Evolutionary conservation across 2,113 vertebrate species (phyloP).

Genomic region (Choloepus hoffmanni): DNA sequence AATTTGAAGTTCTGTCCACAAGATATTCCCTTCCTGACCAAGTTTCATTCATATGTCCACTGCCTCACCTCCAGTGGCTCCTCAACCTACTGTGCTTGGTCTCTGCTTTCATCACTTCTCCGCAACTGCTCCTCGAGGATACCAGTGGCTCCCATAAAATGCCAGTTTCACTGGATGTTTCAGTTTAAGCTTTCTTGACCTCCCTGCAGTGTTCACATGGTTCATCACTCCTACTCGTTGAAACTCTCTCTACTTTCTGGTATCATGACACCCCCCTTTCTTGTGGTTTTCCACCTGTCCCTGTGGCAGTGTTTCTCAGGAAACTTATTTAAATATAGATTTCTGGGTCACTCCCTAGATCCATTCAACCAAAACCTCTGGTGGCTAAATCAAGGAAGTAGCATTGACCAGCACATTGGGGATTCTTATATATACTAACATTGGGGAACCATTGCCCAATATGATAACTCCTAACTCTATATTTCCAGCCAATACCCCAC

Average conservation of each 20-base stretch:
- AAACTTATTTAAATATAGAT: neutral
- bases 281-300: neutral
- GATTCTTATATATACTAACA: neutral
- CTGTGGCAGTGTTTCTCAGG: neutral
- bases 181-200: neutral
- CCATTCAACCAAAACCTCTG: neutral
- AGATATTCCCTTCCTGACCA: neutral
- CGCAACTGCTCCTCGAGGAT: neutral
- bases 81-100: neutral
- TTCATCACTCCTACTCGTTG: neutral
- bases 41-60: neutral
- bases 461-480: neutral
- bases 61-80: neutral
- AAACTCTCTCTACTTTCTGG: neutral
- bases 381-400: neutral
- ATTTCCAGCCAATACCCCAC: neutral
- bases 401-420: neutral
- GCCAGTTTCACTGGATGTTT: neutral
- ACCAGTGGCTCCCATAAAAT: neutral
- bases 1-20: neutral
- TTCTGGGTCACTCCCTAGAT: neutral
- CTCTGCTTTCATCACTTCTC: neutral
- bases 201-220: neutral
- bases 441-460: neutral
- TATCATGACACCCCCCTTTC: neutral